Conservation (phyloP, 1,140 invertebrate genomes). For the Thrips palmi region DNA sequence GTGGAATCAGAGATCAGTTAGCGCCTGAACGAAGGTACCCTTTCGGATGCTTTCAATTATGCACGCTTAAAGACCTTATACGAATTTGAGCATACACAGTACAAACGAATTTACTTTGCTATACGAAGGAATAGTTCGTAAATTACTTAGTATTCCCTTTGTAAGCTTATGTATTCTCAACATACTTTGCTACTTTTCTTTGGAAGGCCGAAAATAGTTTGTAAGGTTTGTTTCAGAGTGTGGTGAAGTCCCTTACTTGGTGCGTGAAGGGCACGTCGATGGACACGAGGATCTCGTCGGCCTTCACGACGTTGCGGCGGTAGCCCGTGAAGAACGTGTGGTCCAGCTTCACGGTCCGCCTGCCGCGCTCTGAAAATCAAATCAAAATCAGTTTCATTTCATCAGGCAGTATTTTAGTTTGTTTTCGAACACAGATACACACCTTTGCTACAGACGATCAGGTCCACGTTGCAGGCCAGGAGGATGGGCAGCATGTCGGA, state of each 20-base stretch:
- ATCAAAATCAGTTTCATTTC: not conserved
- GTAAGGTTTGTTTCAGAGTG: conserved; percentile 1
- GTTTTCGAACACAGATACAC: conserved; percentile 15
- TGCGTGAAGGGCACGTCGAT: conserved; percentile 46
- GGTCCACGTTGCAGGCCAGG: conserved; percentile 44
- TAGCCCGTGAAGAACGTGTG: conserved; percentile 76
- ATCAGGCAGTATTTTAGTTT: not conserved
- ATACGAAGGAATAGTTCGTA: no score
- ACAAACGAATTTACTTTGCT: no score
- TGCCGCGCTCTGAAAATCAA: conserved; percentile 21
- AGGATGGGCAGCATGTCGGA: conserved; percentile 89
- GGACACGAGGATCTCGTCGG: conserved; percentile 61
- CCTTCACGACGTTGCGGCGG: conserved; percentile 51
- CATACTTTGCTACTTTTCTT: no score
- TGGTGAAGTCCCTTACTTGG: conserved; percentile 20
- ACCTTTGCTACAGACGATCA: conserved; percentile 35
- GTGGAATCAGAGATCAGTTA: no score
- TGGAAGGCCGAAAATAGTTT: no score
- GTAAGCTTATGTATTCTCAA: no score
- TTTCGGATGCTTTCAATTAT: no score
- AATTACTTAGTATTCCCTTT: no score
- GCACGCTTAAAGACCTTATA: no score
- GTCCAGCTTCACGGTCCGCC: conserved; percentile 52
- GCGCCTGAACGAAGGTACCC: no score
- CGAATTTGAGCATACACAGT: no score